These are phyloP conservation scores for Nymphalis polychloros DNA, from an alignment of 2,888 invertebrate genomes.

Conservation along the genomic window DNA sequence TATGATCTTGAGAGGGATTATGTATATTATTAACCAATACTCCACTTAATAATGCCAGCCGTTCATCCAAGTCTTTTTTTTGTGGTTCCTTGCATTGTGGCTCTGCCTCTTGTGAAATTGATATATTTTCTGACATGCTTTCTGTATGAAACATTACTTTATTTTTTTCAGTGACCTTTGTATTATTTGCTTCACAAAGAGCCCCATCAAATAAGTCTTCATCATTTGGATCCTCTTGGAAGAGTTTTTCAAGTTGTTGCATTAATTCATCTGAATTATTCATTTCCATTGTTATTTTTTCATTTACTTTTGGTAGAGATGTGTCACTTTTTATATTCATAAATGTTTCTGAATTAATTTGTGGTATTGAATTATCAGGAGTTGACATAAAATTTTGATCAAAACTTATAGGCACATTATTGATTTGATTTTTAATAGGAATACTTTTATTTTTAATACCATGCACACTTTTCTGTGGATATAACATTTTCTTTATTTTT, in stretches of 20 bases:
- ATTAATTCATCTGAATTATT: constrained; percentile 65
- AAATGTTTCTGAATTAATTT: constrained; percentile 10
- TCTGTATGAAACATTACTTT: constrained; percentile 22
- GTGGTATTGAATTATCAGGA: constrained; percentile 1
- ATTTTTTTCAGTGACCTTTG: constrained; percentile 37
- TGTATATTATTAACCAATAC: constrained; percentile 52
- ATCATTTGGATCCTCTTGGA: constrained; percentile 65
- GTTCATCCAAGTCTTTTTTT: constrained; percentile 65
- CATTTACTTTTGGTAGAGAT: constrained; percentile 38
- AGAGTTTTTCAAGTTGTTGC: constrained; percentile 72
- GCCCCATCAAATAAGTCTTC: constrained; percentile 71
- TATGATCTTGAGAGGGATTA: constrained; percentile 16
- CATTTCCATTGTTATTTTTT: constrained; percentile 49
- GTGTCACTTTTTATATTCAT: constrained; percentile 7
- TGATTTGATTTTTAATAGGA: constrained; percentile 25
- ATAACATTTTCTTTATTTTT: constrained; percentile 49
- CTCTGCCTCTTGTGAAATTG: constrained; percentile 32
- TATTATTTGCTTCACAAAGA: constrained; percentile 52
- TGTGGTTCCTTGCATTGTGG: constrained; percentile 56
- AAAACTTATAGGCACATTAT: background rate
- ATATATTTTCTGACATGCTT: constrained; percentile 5
- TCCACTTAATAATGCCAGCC: constrained; percentile 60
- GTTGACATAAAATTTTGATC: background rate
- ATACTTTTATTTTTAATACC: constrained; percentile 28
- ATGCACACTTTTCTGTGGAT: constrained; percentile 39